Conservation (phyloP, 1,140 invertebrate species). For the Ridgeia piscesae region DNA sequence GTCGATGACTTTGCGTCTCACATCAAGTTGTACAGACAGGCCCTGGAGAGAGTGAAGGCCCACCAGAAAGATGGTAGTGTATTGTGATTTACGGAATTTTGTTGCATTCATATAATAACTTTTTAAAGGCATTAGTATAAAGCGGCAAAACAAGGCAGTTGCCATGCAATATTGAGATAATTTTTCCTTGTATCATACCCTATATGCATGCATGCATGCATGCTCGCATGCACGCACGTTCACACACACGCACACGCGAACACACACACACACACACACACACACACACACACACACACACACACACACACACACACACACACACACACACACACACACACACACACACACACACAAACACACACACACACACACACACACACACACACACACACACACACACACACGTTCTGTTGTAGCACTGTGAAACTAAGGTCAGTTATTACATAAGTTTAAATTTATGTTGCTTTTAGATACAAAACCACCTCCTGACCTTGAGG, state of each 20-base stretch:
- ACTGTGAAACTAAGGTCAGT: not conserved
- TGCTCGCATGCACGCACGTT: not conserved
- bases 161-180: too few species aligned
- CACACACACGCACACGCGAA: not conserved
- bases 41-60: slow-evolving; percentile 69
- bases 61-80: slow-evolving; percentile 53
- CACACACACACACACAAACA: slow-evolving; percentile 8
- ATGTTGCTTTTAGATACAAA: slow-evolving; percentile 33
- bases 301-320: not conserved
- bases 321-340: slow-evolving; percentile 17
- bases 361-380: slow-evolving; percentile 7
- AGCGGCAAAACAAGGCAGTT: too few species aligned
- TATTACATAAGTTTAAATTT: not conserved
- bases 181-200: too few species aligned
- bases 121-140: too few species aligned
- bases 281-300: not conserved
- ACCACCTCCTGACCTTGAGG: slow-evolving; percentile 63
- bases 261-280: not conserved
- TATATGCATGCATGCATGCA: too few species aligned
- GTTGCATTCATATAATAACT: too few species aligned
- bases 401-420: not conserved
- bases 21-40: slow-evolving; percentile 75
- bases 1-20: slow-evolving; percentile 90
- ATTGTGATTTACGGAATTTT: too few species aligned
- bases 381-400: too few species aligned